phyloP scores from a whole-genome alignment of 2,113 vertebrate species.

The Nothocercus nigrocapillus region DNA sequence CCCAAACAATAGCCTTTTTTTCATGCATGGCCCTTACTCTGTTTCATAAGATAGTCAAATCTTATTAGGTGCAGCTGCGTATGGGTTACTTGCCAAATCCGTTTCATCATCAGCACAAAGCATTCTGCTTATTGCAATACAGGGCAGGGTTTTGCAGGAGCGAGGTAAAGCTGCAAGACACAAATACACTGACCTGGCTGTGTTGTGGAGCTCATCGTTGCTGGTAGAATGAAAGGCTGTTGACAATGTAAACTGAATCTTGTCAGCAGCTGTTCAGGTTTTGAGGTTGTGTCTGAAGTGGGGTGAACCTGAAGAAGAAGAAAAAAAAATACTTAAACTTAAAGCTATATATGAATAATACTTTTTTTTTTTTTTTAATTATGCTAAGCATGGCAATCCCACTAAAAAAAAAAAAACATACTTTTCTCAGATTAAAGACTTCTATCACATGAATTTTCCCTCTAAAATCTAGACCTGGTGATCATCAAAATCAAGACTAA shows the following conservation, averaged over 20 bases:
- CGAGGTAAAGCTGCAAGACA: neutral
- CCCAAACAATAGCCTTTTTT: neutral
- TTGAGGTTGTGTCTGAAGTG: neutral
- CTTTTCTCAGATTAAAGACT: neutral
- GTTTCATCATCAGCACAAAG: neutral
- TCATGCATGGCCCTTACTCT: neutral
- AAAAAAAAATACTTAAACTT: neutral
- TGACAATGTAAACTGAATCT: neutral
- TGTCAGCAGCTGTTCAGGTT: neutral
- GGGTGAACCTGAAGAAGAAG: constrained; percentile 6
- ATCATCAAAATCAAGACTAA: neutral
- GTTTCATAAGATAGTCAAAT: neutral
- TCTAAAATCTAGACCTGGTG: neutral
- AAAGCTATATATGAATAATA: neutral
- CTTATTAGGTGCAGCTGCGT: neutral
- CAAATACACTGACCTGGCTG: constrained; percentile 76
- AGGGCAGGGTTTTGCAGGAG: neutral
- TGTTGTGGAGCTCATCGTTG: constrained; percentile 80
- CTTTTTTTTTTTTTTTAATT: neutral
- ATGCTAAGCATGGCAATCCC: neutral
- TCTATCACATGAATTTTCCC: neutral
- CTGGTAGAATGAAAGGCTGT: neutral
- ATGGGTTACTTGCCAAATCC: neutral
- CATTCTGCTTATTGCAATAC: neutral
- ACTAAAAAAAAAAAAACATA: neutral